A percentile compares a stretch with the other conserved stretches of the same genome.
Conservation (phyloP, 2,888 invertebrate species). For the Callimorpha dominula region DNA sequence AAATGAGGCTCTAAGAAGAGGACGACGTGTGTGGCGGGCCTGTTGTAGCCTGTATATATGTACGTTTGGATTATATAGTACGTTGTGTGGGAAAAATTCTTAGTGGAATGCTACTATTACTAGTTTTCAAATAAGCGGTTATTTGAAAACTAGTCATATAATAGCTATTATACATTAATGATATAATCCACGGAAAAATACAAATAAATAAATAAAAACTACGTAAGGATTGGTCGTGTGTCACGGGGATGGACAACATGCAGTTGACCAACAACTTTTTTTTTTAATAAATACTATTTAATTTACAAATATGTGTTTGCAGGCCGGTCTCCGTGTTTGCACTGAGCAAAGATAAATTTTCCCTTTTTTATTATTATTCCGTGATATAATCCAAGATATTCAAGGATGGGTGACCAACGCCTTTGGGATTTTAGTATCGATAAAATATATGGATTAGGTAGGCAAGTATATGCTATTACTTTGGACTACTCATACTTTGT, state of each 20-base stretch:
- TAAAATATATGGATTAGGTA: neutral
- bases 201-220: too few relatives aligned
- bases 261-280: neutral
- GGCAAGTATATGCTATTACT: neutral
- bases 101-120: neutral
- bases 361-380: neutral
- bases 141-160: too few relatives aligned
- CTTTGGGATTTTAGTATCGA: neutral
- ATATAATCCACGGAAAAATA: neutral
- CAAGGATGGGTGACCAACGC: neutral
- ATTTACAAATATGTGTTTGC: too few relatives aligned
- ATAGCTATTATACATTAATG: neutral
- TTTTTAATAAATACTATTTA: neutral
- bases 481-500: neutral
- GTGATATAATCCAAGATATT: neutral
- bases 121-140: neutral
- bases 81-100: neutral
- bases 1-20: constrained; percentile 58
- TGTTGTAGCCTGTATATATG: constrained; percentile 3
- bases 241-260: too few relatives aligned
- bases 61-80: neutral
- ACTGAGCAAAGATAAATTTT: neutral
- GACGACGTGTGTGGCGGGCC: constrained; percentile 65
- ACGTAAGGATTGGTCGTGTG: too few relatives aligned
- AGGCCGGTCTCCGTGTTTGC: too few relatives aligned